Base-by-base conservation (phyloP, 2,888 invertebrate genomes). In the Zeuzera pyrina region DNA sequence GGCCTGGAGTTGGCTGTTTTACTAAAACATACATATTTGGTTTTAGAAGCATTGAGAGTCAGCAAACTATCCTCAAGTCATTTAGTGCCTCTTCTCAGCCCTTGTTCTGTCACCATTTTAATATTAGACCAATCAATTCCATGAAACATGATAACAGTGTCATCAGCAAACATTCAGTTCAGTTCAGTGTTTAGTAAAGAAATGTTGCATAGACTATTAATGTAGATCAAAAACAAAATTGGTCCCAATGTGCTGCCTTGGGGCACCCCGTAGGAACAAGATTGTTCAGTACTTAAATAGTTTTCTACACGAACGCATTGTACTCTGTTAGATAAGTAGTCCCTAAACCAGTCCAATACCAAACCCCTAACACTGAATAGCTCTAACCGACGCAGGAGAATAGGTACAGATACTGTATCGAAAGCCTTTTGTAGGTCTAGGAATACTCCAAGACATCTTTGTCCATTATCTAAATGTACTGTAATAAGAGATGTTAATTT, bases 281-380 rank as follows among this genome's bases (percentile, higher is more conserved):
- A 1, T 19, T 19, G 5, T 8, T 19, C 19, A 2, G 5, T 8
- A 19, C 19, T 19, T 5, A 19, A 7, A 2, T 7, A 19, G 8
- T 16, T 7, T 5, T 16, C 16, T 16, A 16, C 16, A 21, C 4
- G 7, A 7, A 15, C 11, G 12, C 33, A 29, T 19, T 33, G 33
- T 2, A 29, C 24, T 29, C 33, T 28, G 16, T 29, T 24, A 6
- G 24, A 15, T 7, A 33, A 12, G 12, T 33, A 33, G 15, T 29
- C 23, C 16, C 24, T 14, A 15, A 31, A 31, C 12, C 23, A 16
- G 16, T 31, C 11, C 24, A 24, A 24, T 12, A 19, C 15, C 10
- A 25, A 3, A 16, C 12, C 28, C 10, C 33, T 13, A 2, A 33
- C 23, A 22, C 33, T 23, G 1, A 33, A 3, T 2, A 15, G 7